Conservation (phyloP, 2,888 invertebrate species). For the Brachypterus glaber region DNA sequence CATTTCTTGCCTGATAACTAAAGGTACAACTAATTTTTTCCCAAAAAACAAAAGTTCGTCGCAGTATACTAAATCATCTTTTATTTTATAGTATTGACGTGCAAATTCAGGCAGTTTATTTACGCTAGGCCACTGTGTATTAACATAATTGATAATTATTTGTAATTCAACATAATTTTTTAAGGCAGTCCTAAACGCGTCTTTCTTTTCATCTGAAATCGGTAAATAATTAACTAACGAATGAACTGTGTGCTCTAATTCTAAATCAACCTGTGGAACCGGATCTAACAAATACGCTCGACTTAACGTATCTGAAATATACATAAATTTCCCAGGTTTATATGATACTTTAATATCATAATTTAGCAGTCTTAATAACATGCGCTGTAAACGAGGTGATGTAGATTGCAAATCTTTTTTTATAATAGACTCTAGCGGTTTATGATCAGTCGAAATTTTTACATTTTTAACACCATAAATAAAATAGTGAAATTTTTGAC, state of each 20-base stretch:
- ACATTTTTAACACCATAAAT: too few species aligned
- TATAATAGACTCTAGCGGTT: too few species aligned
- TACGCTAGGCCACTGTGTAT: slow-evolving; percentile 16
- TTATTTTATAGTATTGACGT: slow-evolving; percentile 15
- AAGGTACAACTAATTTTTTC: slow-evolving; percentile 15
- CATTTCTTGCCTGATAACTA: slow-evolving; percentile 14
- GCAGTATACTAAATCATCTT: slow-evolving; percentile 13
- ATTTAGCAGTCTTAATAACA: slow-evolving; percentile 23
- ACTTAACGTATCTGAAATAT: slow-evolving; percentile 22
- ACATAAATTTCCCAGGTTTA: slow-evolving; percentile 24
- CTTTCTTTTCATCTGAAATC: slow-evolving; percentile 17
- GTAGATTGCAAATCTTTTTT: slow-evolving; percentile 21
- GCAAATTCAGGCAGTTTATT: slow-evolving; percentile 12
- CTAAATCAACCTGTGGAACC: slow-evolving; percentile 8
- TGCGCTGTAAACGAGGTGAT: slow-evolving; percentile 26
- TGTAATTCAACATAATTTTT: slow-evolving; percentile 13
- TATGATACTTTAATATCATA: slow-evolving; percentile 25
- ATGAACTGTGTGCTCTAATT: slow-evolving; percentile 17
- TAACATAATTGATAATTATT: slow-evolving; percentile 12
- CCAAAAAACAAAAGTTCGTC: slow-evolving; percentile 11
- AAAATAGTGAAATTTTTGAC: too few species aligned
- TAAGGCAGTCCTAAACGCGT: slow-evolving; percentile 16
- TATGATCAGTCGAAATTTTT: too few species aligned
- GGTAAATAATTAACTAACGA: slow-evolving; percentile 17
- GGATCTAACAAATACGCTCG: slow-evolving; percentile 15